These are phyloP conservation scores for Thalpophila matura DNA, from an alignment of 2,888 invertebrate species.

Conservation along the genomic window DNA sequence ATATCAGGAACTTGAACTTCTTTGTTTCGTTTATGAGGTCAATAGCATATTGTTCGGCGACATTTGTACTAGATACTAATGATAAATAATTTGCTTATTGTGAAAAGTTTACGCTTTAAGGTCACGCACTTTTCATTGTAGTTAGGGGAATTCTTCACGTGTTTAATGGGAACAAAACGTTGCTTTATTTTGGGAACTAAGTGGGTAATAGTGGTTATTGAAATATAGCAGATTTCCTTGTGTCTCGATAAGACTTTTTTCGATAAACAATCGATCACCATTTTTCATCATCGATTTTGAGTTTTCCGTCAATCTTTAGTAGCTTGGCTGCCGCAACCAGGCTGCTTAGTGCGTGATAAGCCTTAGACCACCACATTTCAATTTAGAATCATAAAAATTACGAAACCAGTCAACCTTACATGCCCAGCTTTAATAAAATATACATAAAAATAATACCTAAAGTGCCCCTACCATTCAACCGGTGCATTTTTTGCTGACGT, in stretches of 20 bases:
- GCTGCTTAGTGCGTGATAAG: no score
- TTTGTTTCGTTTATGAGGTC: constrained; percentile 70
- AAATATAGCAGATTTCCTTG: background rate
- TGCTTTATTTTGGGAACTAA: background rate
- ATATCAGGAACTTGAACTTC: constrained; percentile 66
- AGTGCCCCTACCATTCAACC: constrained; percentile 29
- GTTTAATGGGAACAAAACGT: background rate
- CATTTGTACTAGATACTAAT: constrained; percentile 42
- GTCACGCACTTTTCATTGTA: constrained; percentile 25
- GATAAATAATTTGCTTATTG: constrained; percentile 49
- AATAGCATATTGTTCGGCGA: constrained; percentile 62
- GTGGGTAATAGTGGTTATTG: background rate
- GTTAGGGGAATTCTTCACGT: no score
- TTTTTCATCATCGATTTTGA: background rate
- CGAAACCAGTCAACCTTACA: background rate
- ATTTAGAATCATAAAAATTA: constrained; percentile 1
- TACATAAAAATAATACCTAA: constrained; percentile 39
- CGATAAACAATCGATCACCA: background rate
- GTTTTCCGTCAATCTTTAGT: background rate
- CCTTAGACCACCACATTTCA: no score
- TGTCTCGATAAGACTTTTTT: background rate
- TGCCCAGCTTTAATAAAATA: constrained; percentile 28
- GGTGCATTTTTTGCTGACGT: constrained; percentile 55
- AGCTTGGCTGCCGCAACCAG: no score
- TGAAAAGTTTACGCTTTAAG: constrained; percentile 30